A percentile compares a stretch with the other conserved stretches of the same genome.
phyloP scores from a whole-genome alignment of 2,888 invertebrate genomes.

The Malachius bipustulatus region DNA sequence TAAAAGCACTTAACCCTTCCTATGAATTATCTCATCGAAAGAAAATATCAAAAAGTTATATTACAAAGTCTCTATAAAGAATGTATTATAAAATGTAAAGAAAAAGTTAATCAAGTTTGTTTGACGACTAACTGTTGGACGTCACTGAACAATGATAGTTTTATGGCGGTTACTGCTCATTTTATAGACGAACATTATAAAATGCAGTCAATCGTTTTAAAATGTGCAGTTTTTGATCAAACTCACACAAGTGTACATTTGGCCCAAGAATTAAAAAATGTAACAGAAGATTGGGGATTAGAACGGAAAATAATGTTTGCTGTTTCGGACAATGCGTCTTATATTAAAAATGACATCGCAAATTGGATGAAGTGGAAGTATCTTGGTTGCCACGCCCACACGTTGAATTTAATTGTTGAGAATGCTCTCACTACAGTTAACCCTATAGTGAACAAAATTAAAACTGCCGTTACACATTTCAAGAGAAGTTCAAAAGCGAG shows the following conservation, averaged over 20 bases:
- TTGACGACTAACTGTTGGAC: constrained; percentile 27
- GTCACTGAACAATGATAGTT: constrained; percentile 22
- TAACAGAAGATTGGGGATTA: constrained; percentile 21
- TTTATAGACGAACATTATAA: constrained; percentile 21
- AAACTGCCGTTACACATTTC: no score
- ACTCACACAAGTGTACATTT: constrained; percentile 22
- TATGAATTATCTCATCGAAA: constrained; percentile 12
- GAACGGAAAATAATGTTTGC: constrained; percentile 21
- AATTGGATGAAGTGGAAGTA: no score
- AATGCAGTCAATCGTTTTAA: constrained; percentile 20
- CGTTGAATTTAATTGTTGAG: no score
- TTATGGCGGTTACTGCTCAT: constrained; percentile 22
- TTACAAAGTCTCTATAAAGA: constrained; percentile 12
- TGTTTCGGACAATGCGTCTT: no score
- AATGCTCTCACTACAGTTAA: no score
- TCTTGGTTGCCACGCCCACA: no score
- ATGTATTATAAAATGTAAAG: constrained; percentile 7
- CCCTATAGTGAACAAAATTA: no score
- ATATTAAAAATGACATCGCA: no score
- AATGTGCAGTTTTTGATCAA: constrained; percentile 16
- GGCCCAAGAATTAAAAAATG: constrained; percentile 19
- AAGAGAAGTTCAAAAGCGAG: no score
- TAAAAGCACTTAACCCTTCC: constrained; percentile 12
- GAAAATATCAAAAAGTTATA: constrained; percentile 9
- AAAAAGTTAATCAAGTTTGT: constrained; percentile 15